Evolutionary conservation across 2,797 vertebrate genomes (phyloP).

Genomic region (Varecia variegata): DNA sequence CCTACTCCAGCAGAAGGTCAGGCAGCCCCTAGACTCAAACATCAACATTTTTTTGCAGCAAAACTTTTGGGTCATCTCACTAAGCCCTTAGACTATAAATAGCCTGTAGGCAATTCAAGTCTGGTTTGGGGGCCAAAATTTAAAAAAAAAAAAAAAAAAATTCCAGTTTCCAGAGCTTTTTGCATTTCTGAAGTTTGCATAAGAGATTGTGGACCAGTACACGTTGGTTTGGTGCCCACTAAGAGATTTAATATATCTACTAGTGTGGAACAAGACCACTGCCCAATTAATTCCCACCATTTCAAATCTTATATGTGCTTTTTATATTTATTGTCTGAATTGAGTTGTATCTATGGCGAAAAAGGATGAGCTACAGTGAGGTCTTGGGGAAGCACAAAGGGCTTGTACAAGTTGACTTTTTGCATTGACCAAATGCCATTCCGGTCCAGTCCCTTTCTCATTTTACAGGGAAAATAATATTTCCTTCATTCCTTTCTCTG

Average conservation of each 20-base stretch:
- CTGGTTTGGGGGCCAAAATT: not conserved
- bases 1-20: not conserved
- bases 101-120: not conserved
- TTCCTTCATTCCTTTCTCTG: slow-evolving; percentile 60
- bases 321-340: not conserved
- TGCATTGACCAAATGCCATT: not conserved
- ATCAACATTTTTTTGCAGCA: not conserved
- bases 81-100: not conserved
- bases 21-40: not conserved
- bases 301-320: not conserved
- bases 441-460: slow-evolving; percentile 4
- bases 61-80: not conserved
- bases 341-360: not conserved
- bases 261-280: not conserved
- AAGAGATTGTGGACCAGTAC: not conserved
- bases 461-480: slow-evolving; percentile 54
- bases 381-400: not conserved
- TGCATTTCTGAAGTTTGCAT: not conserved
- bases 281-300: not conserved
- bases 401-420: not conserved
- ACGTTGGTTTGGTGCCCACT: not conserved
- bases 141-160: not conserved
- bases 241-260: not conserved
- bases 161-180: not conserved
- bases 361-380: not conserved